Evolutionary conservation across 2,888 invertebrate species (phyloP), one percentile per base, ranked within the genome.

Genomic region (Anthrax anthrax): DNA sequence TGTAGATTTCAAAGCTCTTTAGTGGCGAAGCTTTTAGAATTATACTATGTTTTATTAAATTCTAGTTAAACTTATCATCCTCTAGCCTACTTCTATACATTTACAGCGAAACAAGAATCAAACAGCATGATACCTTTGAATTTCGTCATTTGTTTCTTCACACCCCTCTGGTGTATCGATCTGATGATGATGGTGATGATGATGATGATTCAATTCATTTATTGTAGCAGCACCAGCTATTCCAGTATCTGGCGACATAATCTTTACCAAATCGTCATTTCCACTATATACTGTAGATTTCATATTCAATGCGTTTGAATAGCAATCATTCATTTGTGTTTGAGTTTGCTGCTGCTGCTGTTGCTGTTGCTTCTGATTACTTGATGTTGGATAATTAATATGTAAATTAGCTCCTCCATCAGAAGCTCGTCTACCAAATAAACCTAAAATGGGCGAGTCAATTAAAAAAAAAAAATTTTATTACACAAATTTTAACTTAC

Each of bases 371-470:
- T 57, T 55, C 47, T 51, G 66, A 58, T 59, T 74, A 60, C 52
- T 70, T 57, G 57, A 70, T 59, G 58, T 69, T 59, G 59, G 77
- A 60, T 76, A 79, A 58, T 73, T 76, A 55, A 81, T 78, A 55
- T 86, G 86, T 53, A 94, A 78, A 72, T 94, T 91, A 46, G 94
- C 92, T 47, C 94, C 94, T 56, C 95, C 95, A 71, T 95, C 95
- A 37, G 94, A 94, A 44, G 94, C 94, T 56, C 95, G 78, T 37
- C 95, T 77, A 8, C 90, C 90, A 69, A 89, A 88, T 43, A 83
- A 78, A 39, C 85, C 84, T 55, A 47, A 52, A 38, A 47, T 23
- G 23, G 29, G 3, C 48, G 38, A 43, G 14, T 3, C 39, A 39
- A 34, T 5, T 42, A 38, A 32, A 34, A n/a, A 42, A 39, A 27